These are phyloP conservation scores for Scophthalmus maximus DNA, from an alignment of 2,113 vertebrate species.

Conservation along the genomic window DNA sequence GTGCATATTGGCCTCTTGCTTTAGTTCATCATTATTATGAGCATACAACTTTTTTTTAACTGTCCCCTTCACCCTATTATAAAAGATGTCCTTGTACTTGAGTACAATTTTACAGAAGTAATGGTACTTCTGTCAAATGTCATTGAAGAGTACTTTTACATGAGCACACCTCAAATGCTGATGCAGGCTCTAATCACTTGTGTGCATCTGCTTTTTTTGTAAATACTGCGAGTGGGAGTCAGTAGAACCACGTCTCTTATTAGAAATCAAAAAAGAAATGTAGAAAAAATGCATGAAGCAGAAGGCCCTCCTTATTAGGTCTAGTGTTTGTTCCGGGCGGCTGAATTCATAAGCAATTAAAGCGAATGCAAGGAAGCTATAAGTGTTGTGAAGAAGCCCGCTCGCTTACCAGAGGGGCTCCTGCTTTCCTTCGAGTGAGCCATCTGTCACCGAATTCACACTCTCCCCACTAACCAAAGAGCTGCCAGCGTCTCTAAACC, in stretches of 20 bases:
- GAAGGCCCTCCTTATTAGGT: background rate
- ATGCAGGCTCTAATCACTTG: background rate
- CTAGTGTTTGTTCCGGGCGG: background rate
- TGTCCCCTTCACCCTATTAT: too few relatives aligned
- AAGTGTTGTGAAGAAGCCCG: slow-evolving; percentile 50
- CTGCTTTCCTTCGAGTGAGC: slow-evolving; percentile 59
- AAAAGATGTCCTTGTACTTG: too few relatives aligned
- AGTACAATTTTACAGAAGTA: too few relatives aligned
- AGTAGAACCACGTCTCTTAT: background rate
- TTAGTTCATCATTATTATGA: too few relatives aligned
- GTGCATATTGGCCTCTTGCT: too few relatives aligned
- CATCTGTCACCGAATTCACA: slow-evolving; percentile 79
- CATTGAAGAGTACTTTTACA: too few relatives aligned
- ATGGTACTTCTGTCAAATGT: too few relatives aligned
- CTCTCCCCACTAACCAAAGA: slow-evolving; percentile 55
- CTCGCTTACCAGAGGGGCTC: slow-evolving; percentile 64
- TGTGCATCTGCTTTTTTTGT: background rate
- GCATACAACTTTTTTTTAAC: too few relatives aligned
- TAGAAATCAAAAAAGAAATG: background rate
- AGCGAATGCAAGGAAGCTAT: slow-evolving; percentile 40
- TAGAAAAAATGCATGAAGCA: background rate
- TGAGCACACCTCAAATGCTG: slow-evolving; percentile 17
- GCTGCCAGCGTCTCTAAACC: slow-evolving; percentile 59
- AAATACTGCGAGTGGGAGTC: background rate
- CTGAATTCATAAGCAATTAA: slow-evolving; percentile 22